Evolutionary conservation across 1,140 invertebrate genomes (phyloP), one percentile per base, ranked within the genome.

Genomic region (Trissolcus basalis): DNA sequence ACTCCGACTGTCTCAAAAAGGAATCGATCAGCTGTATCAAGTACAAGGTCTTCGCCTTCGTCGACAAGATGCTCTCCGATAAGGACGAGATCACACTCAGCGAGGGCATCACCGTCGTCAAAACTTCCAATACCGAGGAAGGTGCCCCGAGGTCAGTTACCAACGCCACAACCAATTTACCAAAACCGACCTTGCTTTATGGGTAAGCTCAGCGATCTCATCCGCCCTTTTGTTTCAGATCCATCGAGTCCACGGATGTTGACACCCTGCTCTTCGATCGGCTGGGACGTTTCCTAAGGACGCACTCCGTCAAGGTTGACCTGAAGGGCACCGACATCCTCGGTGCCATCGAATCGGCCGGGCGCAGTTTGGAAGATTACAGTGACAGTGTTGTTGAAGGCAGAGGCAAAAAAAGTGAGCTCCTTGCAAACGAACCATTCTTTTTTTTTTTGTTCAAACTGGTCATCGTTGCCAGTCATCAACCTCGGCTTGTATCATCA

Each of bases 261-360:
- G 94, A 95, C 64, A 90, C 92, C 12, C 85, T 94, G 58, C 80
- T 93, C 19, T 85, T 91, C 53, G 91, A 91, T 63, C 90, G 94
- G 54, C 85, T 95, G 39, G 91, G 93, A 73, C 90, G 91, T 48
- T 96, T 95, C 86, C 86, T 96, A 33, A 91, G 92, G 80, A 92
- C 93, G 0, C 94, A 95, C 86, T 92, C 93, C 14, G 88, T 96
- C 51, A 94, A 94, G 82, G 91, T 96, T n/a, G 94, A 96, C 86
- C 89, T 96, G 45, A 95, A 95, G 86, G 94, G 94, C 16, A 91
- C 91, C 54, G 94, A 96, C 80, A 93, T 95, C n/a, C 90, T 95
- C 2, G 93, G 93, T 59, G 92, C 93, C 0, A 93, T 95, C 19
- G 91, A 92, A 50, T 93, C 92, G 27, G 92, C 92, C n/a, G 94